Conservation (phyloP, 2,888 invertebrate genomes). For the Nemoura dubitans region DNA sequence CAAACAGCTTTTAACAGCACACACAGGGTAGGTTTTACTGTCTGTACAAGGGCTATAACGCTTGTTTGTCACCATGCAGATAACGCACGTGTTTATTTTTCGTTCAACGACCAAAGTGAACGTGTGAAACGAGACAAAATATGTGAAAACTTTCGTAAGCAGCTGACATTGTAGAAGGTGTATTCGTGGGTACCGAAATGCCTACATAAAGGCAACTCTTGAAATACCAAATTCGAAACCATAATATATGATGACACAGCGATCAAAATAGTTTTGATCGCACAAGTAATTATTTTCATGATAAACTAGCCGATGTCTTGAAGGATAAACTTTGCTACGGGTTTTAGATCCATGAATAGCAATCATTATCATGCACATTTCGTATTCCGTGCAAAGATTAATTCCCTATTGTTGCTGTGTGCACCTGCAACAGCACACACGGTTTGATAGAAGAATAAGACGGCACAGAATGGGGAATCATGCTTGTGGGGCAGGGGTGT, state of each 20-base stretch:
- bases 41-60: background rate
- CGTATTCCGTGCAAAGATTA: constrained; percentile 14
- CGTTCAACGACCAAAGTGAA: background rate
- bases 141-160: no score
- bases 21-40: background rate
- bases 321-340: background rate
- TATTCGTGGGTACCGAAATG: no score
- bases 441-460: background rate
- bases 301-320: background rate
- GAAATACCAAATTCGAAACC: no score
- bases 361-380: constrained; percentile 8
- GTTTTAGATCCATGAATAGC: background rate
- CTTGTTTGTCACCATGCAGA: background rate
- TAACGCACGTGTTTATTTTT: background rate
- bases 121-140: background rate
- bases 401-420: background rate
- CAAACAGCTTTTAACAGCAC: background rate
- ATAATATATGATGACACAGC: background rate
- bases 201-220: background rate
- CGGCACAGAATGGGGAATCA: background rate
- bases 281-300: background rate
- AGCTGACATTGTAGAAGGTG: no score
- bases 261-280: background rate
- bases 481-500: background rate
- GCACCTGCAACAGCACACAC: background rate